Percentiles rank a stretch among this genome's conserved stretches.
These are phyloP conservation scores for Gymnoscopelus microlampas DNA, from an alignment of 2,797 vertebrate genomes.

Conservation along the genomic window DNA sequence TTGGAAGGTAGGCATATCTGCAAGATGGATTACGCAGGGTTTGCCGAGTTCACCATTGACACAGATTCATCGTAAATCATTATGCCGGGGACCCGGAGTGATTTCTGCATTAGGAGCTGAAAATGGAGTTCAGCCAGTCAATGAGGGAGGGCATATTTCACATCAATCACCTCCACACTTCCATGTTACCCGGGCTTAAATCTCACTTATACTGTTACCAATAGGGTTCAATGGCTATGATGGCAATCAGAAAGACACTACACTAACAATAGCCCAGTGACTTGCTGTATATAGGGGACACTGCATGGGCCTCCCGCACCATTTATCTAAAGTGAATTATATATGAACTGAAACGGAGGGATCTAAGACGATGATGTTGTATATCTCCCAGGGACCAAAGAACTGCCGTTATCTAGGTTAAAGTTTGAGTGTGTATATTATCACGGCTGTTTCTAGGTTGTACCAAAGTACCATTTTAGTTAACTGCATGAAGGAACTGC, in stretches of 20 bases:
- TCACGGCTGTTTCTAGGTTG: too few relatives aligned
- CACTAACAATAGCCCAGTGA: conserved; percentile 70
- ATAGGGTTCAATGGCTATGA: conserved; percentile 79
- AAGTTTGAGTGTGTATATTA: not conserved
- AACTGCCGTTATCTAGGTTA: conserved; percentile 17
- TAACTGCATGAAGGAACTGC: too few relatives aligned
- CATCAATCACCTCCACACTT: conserved; percentile 85
- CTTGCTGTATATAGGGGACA: conserved; percentile 44
- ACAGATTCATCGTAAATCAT: conserved; percentile 91
- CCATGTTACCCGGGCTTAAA: conserved; percentile 80
- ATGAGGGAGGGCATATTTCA: conserved; percentile 88
- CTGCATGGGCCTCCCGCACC: conserved; percentile 29
- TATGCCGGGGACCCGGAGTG: conserved; percentile 86
- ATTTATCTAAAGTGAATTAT: conserved; percentile 65
- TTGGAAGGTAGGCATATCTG: conserved; percentile 77
- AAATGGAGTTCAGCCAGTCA: conserved; percentile 90
- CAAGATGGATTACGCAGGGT: conserved; percentile 88
- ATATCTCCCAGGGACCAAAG: not conserved
- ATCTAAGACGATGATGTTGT: conserved; percentile 25
- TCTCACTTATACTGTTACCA: conserved; percentile 80
- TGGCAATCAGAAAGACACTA: conserved; percentile 78
- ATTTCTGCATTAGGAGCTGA: conserved; percentile 89
- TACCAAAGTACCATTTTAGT: too few relatives aligned
- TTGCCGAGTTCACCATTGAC: conserved; percentile 88
- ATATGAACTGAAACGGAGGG: conserved; percentile 41